phyloP scores from a whole-genome alignment of 2,797 vertebrate species.

The Pseudochaenichthys georgianus region DNA sequence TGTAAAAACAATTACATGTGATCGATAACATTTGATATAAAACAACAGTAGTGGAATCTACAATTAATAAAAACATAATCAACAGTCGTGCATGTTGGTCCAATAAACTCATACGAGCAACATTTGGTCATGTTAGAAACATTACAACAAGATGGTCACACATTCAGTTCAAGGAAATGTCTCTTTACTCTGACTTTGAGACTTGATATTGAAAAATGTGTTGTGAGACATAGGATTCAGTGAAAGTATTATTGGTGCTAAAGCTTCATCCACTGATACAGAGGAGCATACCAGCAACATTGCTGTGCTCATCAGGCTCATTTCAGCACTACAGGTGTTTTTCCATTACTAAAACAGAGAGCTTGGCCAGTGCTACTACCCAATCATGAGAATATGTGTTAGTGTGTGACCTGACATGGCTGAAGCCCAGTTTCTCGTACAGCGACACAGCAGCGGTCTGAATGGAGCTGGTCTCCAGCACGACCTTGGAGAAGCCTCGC shows the following conservation, averaged over 20 bases:
- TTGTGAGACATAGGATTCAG: not conserved
- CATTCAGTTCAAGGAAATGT: not conserved
- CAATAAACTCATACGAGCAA: not conserved
- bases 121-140: not conserved
- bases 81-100: not conserved
- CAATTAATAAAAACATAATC: not conserved
- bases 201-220: not conserved
- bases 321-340: conserved; percentile 53
- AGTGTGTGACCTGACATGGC: conserved; percentile 3
- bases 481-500: conserved; percentile 70
- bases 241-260: not conserved
- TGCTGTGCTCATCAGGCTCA: accelerated
- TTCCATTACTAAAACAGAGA: conserved; percentile 72
- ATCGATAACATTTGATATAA: not conserved
- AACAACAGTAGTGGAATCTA: not conserved
- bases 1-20: not conserved
- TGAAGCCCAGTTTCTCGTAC: conserved; percentile 81
- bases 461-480: conserved; percentile 70
- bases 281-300: not conserved
- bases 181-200: not conserved
- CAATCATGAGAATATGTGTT: not conserved
- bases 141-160: not conserved
- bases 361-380: conserved; percentile 46
- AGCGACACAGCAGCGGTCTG: conserved; percentile 73
- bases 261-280: not conserved